A percentile compares a stretch with the other conserved stretches of the same genome.
phyloP scores from a whole-genome alignment of 2,797 vertebrate species.

The Protosalanx chinensis region DNA sequence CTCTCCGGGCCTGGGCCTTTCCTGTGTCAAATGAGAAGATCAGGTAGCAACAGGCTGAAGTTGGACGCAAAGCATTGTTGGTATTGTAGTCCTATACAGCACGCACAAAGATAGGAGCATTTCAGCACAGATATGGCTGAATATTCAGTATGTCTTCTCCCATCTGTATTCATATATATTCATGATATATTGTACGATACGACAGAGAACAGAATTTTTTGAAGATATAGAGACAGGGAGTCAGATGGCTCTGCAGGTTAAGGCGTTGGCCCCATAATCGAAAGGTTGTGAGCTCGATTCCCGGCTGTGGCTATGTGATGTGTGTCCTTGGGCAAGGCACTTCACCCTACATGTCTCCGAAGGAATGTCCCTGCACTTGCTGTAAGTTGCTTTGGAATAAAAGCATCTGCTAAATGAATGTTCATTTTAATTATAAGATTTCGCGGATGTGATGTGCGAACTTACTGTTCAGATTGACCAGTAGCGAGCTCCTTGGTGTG shows the following conservation, averaged over 20 bases:
- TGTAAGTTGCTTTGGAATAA: too few relatives aligned
- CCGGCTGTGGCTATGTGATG: too few relatives aligned
- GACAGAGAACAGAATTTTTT: neutral
- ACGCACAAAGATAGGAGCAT: slow-evolving; percentile 20
- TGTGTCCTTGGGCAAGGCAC: too few relatives aligned
- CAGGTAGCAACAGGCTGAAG: neutral
- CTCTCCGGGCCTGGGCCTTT: slow-evolving; percentile 35
- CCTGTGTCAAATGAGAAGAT: neutral
- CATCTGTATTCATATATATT: neutral
- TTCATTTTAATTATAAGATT: neutral
- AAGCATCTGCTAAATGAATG: too few relatives aligned
- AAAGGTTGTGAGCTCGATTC: too few relatives aligned
- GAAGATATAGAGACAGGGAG: neutral
- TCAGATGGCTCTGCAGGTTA: too few relatives aligned
- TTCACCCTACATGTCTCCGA: too few relatives aligned
- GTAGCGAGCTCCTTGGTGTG: slow-evolving; percentile 69
- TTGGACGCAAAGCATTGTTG: neutral
- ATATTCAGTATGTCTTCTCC: neutral
- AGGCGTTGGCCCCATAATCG: too few relatives aligned
- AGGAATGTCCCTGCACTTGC: too few relatives aligned
- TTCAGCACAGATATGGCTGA: neutral
- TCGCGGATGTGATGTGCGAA: neutral
- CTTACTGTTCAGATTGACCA: slow-evolving; percentile 71
- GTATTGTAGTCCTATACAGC: neutral
- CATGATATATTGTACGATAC: neutral